phyloP scores from a whole-genome alignment of 1,140 invertebrate genomes.

The Paralvinella palmiformis region DNA sequence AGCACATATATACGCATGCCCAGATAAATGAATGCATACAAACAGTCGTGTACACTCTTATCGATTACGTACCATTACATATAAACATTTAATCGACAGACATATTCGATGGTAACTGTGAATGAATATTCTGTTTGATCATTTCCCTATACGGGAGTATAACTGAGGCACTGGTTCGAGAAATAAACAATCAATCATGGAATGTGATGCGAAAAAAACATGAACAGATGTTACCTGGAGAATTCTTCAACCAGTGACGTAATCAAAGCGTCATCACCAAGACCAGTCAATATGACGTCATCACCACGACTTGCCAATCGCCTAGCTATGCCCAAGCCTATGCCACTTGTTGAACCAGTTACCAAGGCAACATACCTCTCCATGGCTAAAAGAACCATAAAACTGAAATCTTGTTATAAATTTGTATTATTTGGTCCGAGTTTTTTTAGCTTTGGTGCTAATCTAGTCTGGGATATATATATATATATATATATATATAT shows the following conservation, averaged over 20 bases:
- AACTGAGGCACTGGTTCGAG: not conserved
- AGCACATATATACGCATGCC: too few species aligned
- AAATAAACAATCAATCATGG: not conserved
- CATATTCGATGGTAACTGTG: too few species aligned
- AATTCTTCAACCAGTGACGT: not conserved
- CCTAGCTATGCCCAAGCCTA: constrained; percentile 42
- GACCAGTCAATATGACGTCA: constrained; percentile 40
- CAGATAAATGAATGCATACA: too few species aligned
- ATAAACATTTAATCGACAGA: too few species aligned
- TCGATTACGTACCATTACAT: too few species aligned
- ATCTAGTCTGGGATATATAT: too few species aligned
- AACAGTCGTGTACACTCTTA: too few species aligned
- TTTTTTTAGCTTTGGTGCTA: too few species aligned
- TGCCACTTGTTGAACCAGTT: constrained; percentile 46
- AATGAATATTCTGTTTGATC: not conserved
- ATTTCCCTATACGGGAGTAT: not conserved
- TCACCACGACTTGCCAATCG: constrained; percentile 35
- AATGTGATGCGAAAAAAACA: not conserved
- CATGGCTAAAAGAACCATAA: constrained; percentile 28
- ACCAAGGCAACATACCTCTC: constrained; percentile 35
- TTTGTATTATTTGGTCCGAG: too few species aligned
- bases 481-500: too few species aligned
- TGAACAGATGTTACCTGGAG: not conserved
- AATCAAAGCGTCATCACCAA: constrained; percentile 24
- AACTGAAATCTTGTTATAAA: too few species aligned